Evolutionary conservation across 2,797 vertebrate genomes (phyloP), one percentile per base, ranked within the genome.

Genomic region (Tokudaia tokunoshimensis): DNA sequence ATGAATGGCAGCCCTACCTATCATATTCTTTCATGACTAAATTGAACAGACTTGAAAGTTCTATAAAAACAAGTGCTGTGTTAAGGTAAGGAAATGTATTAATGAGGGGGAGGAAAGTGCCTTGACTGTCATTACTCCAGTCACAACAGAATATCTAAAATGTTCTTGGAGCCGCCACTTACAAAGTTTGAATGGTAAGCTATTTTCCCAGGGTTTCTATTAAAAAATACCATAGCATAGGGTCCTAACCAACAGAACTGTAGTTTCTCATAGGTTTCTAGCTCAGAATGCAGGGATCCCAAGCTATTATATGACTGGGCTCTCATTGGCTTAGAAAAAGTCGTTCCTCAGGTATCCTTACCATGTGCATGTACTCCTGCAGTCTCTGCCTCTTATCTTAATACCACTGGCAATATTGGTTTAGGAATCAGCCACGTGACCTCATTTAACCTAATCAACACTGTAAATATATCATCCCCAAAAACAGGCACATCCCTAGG

Each of bases 181-280:
- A 70, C 31, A 50, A 44, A 34, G 31, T 80, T 50, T 59, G 1
- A 57, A 34, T 52, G 50, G 86, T 78, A 17, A 89, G 31, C 22
- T 63, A 41, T 31, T 76, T 92, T 90, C 6, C 29, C 70, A 57
- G 17, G 37, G 79, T 11, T 87, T 6, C 47, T 20, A 20, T 22
- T 63, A 37, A 79, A 94, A 94, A 89, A 41, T 70, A 52, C 44
- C 20, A 86, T 4, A 70, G 47, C 82, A 34, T 3, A 20, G 4
- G 4, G 34, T 6, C 52, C 57, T 50, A 78, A 84, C 2, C 11
- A 52, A 89, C 4, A 78, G 57, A 83, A 63, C 57, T 20, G 1
- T 31, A 93, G 65, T 79, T 93, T 29, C 75, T 82, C 50, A 74
- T 2, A 89, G 26, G 50, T 65, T 20, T 84, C 75, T 31, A 63